Base-by-base conservation (phyloP, 2,797 vertebrate species). In the Manis javanica region DNA sequence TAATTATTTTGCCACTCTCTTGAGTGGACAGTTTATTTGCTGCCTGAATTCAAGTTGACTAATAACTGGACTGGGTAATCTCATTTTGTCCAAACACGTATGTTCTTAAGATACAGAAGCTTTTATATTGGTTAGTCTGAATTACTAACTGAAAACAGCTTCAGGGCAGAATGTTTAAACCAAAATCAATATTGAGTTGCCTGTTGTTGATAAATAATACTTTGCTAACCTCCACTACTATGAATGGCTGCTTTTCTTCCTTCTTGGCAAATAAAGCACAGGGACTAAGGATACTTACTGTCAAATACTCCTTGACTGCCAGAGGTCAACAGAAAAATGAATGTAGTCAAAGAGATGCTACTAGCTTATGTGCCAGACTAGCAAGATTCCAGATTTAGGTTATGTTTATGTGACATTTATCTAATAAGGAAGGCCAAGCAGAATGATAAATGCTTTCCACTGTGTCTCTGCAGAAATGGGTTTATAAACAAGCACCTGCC, bases 401-500 rank as follows among this genome's bases (percentile, higher is more conserved):
- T 98, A 95, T 96, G 91, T 98, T 98, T 97, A 98, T 97, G 95
- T 98, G 98, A 98, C 91, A 24, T 98, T 98, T 98, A 98, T 98
- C 97, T 98, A 98, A 98, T 98, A 98, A 98, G 97, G 98, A 98
- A 98, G 97, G 98, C 75, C 89, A 96, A 98, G 97, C 98, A 98
- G 97, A 98, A 98, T 99, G 99, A 99, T 99, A 97, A 99, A 99
- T 99, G 98, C 88, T 95, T 98, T 98, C 97, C 94, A 95, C 98
- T 90, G 37, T 98, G 96, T 95, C 97, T 98, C 96, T 93, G 96
- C 97, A 98, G 97, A 98, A 98, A 98, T 98, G 97, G 98, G 98
- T 98, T 99, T 99, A 98, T 98, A 98, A 99, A 98, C 98, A 98
- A 98, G 96, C 95, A 98, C 97, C 97, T 98, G 98, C 97, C 98